phyloP scores from a whole-genome alignment of 2,113 vertebrate genomes.

The Hyaena hyaena region DNA sequence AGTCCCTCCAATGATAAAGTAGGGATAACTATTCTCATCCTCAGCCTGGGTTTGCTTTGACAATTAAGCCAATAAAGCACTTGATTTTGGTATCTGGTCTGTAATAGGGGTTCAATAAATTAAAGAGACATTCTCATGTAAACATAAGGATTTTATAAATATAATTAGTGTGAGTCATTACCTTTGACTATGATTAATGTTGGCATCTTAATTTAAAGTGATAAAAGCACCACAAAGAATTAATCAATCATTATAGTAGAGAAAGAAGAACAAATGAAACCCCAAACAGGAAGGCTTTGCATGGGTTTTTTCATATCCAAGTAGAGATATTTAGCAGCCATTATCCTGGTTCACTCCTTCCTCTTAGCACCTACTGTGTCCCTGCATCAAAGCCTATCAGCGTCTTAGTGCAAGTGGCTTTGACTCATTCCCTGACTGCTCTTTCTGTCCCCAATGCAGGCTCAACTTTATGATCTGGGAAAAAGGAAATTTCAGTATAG shows the following conservation, averaged over 20 bases:
- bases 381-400: neutral
- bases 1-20: neutral
- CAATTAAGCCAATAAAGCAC: neutral
- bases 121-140: neutral
- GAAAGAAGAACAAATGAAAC: neutral
- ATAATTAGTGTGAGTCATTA: neutral
- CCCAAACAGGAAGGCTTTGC: neutral
- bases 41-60: neutral
- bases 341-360: too few relatives aligned
- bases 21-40: neutral
- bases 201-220: conserved; percentile 29
- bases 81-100: neutral
- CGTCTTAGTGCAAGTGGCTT: neutral
- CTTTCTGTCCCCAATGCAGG: neutral
- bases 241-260: neutral
- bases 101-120: neutral
- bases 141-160: neutral
- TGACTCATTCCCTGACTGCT: neutral
- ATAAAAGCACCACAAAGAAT: neutral
- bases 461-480: neutral
- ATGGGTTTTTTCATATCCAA: neutral
- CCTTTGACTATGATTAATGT: neutral
- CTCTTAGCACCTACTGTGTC: neutral
- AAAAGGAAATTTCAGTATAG: neutral
- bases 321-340: neutral